Percentiles rank a stretch among this genome's conserved stretches.
Conservation (phyloP, 2,113 vertebrate species). For the Brachirus orientalis region DNA sequence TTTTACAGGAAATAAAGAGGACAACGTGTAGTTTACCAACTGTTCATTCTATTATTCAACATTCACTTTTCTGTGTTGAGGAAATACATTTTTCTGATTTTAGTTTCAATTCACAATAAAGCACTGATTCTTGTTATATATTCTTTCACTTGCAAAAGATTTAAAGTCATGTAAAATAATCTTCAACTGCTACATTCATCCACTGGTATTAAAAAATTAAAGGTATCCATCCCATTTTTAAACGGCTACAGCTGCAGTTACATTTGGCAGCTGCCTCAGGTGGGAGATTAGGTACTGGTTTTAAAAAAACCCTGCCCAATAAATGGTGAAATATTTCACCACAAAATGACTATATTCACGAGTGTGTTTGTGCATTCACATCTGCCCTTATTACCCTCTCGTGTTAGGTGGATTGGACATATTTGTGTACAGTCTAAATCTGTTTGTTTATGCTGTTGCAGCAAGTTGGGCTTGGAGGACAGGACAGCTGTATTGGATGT, state of each 20-base stretch:
- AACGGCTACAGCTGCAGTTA: constrained; percentile 55
- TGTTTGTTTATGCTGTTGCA: constrained; percentile 60
- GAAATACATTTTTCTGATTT: constrained; percentile 45
- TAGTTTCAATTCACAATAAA: constrained; percentile 29
- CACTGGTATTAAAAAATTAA: constrained; percentile 9
- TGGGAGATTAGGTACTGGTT: constrained; percentile 56
- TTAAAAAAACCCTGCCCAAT: constrained; percentile 21
- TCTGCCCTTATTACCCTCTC: constrained; percentile 12
- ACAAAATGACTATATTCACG: not conserved
- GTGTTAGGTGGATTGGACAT: constrained; percentile 25
- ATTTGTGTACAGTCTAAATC: constrained; percentile 36
- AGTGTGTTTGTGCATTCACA: constrained; percentile 15
- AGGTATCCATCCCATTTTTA: not conserved
- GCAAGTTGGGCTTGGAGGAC: constrained; percentile 40
- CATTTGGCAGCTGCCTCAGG: constrained; percentile 49
- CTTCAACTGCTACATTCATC: not conserved
- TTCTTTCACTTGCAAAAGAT: too few species aligned
- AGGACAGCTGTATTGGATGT: constrained; percentile 52
- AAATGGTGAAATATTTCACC: constrained; percentile 26
- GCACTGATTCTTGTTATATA: not conserved
- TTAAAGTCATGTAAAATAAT: not conserved
- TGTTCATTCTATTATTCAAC: not conserved
- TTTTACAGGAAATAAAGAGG: constrained; percentile 16
- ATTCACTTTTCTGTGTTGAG: constrained; percentile 15
- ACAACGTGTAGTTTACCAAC: not conserved